Evolutionary conservation across 2,113 vertebrate species (phyloP).

Genomic region (Plecotus auritus): DNA sequence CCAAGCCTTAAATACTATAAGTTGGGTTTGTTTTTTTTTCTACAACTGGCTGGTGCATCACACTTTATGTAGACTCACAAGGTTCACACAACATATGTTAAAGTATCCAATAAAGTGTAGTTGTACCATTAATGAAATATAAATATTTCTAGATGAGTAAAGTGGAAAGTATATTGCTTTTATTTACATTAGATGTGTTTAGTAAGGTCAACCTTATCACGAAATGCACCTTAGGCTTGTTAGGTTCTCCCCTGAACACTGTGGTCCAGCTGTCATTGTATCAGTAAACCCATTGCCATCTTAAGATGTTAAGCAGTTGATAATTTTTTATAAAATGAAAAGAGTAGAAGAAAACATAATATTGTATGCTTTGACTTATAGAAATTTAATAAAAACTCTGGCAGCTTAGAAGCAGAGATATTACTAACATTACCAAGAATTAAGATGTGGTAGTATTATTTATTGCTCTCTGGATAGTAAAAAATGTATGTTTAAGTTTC

Average conservation of each 20-base stretch:
- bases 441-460: background rate
- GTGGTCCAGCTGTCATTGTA: no score
- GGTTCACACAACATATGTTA: background rate
- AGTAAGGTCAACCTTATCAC: background rate
- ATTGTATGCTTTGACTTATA: background rate
- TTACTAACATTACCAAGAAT: background rate
- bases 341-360: background rate
- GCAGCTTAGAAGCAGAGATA: background rate
- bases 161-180: background rate
- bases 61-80: background rate
- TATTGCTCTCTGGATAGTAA: background rate
- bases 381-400: background rate
- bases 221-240: background rate
- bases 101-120: background rate
- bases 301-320: background rate
- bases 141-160: background rate
- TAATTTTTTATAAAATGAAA: background rate
- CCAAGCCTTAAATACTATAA: background rate
- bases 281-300: no score
- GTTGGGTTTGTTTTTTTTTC: background rate
- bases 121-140: background rate
- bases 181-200: background rate
- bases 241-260: no score
- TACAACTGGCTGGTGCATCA: no score
- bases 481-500: background rate